A percentile compares a stretch with the other conserved stretches of the same genome.
Evolutionary conservation across 2,888 invertebrate species (phyloP).

Genomic region (Pelosia muscerda): DNA sequence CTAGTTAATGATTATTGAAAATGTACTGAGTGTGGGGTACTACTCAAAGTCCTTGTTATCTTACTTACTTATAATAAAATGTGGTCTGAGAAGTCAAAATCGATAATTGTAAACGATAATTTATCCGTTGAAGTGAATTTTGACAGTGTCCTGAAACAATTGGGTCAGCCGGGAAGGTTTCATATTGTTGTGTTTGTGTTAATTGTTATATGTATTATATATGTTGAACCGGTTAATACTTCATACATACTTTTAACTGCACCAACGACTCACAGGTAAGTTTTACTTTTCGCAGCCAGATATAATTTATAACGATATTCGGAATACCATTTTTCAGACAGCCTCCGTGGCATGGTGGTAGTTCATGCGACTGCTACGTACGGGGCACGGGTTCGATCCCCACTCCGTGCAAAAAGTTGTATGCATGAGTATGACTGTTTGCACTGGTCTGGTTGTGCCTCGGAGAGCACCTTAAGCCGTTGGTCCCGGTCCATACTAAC

Average conservation of each 20-base stretch:
- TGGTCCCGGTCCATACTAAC: too few relatives aligned
- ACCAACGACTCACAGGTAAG: not conserved
- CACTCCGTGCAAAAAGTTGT: too few relatives aligned
- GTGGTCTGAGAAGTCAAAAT: constrained; percentile 21
- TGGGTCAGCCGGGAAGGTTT: constrained; percentile 73
- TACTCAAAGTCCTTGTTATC: too few relatives aligned
- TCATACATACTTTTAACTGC: not conserved
- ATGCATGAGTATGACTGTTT: too few relatives aligned
- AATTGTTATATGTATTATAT: constrained; percentile 77
- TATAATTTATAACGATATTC: not conserved
- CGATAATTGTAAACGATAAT: not conserved
- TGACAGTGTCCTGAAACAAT: constrained; percentile 56
- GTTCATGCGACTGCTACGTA: too few relatives aligned
- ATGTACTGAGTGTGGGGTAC: too few relatives aligned
- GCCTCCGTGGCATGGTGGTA: too few relatives aligned
- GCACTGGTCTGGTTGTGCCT: too few relatives aligned
- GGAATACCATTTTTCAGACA: too few relatives aligned
- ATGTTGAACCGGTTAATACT: constrained; percentile 77
- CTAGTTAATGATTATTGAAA: too few relatives aligned
- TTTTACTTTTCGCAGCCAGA: not conserved
- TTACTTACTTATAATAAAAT: constrained; percentile 3
- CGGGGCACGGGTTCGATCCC: too few relatives aligned
- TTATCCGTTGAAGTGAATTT: constrained; percentile 59
- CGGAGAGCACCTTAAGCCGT: too few relatives aligned
- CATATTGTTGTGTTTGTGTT: constrained; percentile 65